Evolutionary conservation across 2,113 vertebrate species (phyloP).

Genomic region (Engystomops pustulosus): DNA sequence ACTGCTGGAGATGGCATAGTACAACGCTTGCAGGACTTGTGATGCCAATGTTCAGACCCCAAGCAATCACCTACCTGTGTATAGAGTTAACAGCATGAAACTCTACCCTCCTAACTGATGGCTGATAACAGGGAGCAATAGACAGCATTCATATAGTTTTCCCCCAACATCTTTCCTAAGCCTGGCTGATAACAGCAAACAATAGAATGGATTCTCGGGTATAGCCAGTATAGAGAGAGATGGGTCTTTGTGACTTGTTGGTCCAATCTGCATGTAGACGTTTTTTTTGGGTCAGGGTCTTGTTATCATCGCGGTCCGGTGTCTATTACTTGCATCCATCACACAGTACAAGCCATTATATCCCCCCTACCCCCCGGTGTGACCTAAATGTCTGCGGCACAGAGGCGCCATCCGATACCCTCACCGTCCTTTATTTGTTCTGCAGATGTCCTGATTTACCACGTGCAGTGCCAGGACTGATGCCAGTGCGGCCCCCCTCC

Average conservation of each 20-base stretch:
- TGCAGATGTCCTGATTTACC: background rate
- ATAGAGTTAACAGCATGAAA: too few species aligned
- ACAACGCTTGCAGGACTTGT: too few species aligned
- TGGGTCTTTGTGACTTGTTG: too few species aligned
- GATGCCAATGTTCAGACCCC: too few species aligned
- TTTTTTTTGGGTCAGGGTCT: background rate
- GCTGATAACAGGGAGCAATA: background rate
- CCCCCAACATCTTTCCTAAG: too few species aligned
- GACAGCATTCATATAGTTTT: background rate
- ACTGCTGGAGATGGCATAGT: too few species aligned
- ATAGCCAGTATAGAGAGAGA: too few species aligned
- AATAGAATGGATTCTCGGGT: too few species aligned
- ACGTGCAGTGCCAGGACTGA: background rate
- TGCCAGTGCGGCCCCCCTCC: too few species aligned
- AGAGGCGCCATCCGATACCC: background rate
- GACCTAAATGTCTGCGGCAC: background rate
- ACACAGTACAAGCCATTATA: background rate
- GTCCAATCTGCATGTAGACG: background rate
- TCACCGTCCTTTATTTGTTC: background rate
- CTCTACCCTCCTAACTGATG: too few species aligned
- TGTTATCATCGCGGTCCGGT: background rate
- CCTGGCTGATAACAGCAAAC: too few species aligned
- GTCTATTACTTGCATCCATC: background rate
- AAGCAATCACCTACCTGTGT: too few species aligned
- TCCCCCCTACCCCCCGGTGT: background rate